Base-by-base conservation (phyloP, 2,888 invertebrate species). In the Physocephala rufipes region DNA sequence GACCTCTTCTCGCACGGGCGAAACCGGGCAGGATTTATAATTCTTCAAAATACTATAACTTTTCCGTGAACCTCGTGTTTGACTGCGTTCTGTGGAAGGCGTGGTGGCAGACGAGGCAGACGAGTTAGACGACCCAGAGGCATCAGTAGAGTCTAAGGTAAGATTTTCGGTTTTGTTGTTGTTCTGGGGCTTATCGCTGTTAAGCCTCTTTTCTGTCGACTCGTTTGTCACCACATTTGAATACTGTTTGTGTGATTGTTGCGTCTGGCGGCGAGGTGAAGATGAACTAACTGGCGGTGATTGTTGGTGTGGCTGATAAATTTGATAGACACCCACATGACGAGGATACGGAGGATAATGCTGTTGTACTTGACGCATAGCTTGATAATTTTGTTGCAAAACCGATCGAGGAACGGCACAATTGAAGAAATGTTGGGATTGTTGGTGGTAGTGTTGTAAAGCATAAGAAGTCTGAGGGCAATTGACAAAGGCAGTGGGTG, bases 1-100 rank as follows among this genome's bases (percentile, higher is more conserved):
- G 49, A 91, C 89, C 80, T 94, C 93, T 80, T 94, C 94, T 67
- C 91, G 93, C 0, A 94, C 93, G 0, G 94, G 94, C 0, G 93
- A 93, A 0, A 94, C 93, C 0, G 94, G 94, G 76, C 94, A 90
- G 4, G 93, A 93, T 79, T 93, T 93, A 75, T 92, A 90, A 77
- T 90, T 90, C 76, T 90, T 90, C 62, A 90, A 87, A 69, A 90
- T 90, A 77, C 90, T 90, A 16, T 84, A 82, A 21, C 82, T 86
- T 51, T 84, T 83, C 53, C 85, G 86, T 76, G 77, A 86, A 73
- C 82, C 83, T 1, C 83, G 83, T 9, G 36, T 9, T 2, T 81
- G 83, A 75, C 82, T 81, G 0, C 82, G 78, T 53, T 82, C 84
- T 3, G 76, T 78, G 21, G 79, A 75, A 5, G 51, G 51, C 15